Conservation (phyloP, 2,113 vertebrate genomes). For the Phoenicopterus ruber region DNA sequence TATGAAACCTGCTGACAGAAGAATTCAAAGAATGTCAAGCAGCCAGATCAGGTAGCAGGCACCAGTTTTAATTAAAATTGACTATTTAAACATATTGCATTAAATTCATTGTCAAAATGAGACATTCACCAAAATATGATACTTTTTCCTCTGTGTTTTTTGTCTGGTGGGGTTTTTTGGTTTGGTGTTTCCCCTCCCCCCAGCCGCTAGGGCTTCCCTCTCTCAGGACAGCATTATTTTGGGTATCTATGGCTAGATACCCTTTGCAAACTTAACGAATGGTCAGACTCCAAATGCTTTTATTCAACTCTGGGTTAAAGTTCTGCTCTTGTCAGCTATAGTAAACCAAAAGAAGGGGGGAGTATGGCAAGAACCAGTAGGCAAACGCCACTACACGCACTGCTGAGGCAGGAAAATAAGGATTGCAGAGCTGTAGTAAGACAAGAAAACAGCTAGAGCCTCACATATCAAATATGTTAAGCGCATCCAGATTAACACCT, state of each 20-base stretch:
- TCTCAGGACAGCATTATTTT: not conserved
- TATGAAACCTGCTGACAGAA: slow-evolving; percentile 20
- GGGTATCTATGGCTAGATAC: not conserved
- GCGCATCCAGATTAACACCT: not conserved
- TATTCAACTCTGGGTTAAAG: not conserved
- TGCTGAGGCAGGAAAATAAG: not conserved
- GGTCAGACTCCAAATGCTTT: not conserved
- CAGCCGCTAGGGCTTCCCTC: not conserved
- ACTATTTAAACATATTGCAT: not conserved
- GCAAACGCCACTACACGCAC: not conserved
- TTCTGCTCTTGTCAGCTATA: not conserved
- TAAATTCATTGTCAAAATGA: not conserved
- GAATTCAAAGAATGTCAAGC: slow-evolving; percentile 40
- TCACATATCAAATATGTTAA: not conserved
- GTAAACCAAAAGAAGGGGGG: not conserved
- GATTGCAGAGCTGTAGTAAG: not conserved
- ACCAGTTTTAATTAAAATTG: slow-evolving; percentile 12
- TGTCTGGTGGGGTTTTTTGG: not conserved
- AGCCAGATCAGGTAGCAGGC: not conserved
- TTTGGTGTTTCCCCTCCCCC: too few species aligned
- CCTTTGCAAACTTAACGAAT: not conserved
- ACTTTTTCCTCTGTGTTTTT: not conserved
- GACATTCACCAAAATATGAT: not conserved
- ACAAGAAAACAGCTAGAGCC: not conserved
- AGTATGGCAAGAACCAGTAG: not conserved